These are phyloP conservation scores for Mastomys coucha DNA, from an alignment of 2,113 vertebrate species.

Conservation along the genomic window DNA sequence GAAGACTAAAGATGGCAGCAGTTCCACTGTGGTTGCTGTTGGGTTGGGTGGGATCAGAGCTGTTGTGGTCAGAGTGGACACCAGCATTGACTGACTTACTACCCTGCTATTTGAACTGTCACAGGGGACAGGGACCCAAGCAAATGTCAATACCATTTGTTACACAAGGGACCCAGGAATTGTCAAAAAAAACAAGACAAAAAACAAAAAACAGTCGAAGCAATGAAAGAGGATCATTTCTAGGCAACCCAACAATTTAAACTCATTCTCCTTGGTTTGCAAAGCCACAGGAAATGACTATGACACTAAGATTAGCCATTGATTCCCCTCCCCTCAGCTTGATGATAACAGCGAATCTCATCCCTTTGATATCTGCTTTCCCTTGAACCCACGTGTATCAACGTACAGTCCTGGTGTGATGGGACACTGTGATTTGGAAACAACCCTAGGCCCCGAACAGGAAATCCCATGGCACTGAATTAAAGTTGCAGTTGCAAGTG, in stretches of 20 bases:
- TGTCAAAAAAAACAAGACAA: not conserved
- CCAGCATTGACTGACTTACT: accelerated
- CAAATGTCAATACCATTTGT: too few species aligned
- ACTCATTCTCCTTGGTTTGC: too few species aligned
- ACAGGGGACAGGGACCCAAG: not conserved
- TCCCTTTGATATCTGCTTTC: not conserved
- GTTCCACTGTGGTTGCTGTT: accelerated
- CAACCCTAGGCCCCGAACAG: not conserved
- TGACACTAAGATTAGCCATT: not conserved
- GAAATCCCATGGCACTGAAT: not conserved
- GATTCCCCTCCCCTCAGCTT: not conserved
- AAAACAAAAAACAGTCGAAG: not conserved
- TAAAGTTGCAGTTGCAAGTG: not conserved
- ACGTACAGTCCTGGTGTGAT: accelerated
- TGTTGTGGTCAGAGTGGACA: not conserved
- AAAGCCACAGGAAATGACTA: not conserved
- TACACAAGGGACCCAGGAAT: not conserved
- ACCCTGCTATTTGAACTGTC: not conserved
- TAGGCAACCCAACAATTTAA: not conserved
- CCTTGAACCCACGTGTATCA: not conserved
- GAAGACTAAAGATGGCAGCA: not conserved
- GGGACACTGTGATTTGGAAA: not conserved
- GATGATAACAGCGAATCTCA: too few species aligned
- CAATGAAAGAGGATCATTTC: not conserved
- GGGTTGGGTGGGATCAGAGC: not conserved